Evolutionary conservation across 2,797 vertebrate species (phyloP), one percentile per base, ranked within the genome.

Genomic region (Gallirallus australis): DNA sequence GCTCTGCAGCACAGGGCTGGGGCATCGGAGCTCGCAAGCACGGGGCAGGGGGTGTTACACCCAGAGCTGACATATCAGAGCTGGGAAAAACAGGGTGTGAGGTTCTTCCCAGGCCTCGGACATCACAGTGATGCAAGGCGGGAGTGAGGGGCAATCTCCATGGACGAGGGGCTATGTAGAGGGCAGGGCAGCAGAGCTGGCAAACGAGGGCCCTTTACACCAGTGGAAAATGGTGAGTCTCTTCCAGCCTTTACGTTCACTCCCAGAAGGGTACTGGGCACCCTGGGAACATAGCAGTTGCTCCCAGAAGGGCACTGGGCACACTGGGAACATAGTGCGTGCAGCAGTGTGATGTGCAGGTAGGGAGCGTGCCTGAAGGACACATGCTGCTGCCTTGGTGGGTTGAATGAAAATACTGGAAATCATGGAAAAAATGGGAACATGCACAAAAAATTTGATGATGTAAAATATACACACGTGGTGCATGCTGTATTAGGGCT

Each of bases 331-430:
- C 1, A 2, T 40, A 48, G 56, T 1, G 5, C 4, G 35, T 4
- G 23, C 3, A 3, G 47, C 52, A 37, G 11, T 3, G 1, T 28
- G 53, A 59, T 0, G 3, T 3, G 2, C 11, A 2, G 6, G 35
- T 17, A 23, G 56, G 59, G 33, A 68, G 20, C 1, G 0, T 54
- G 15, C n/a, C 47, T 9, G 42, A 3, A 35, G 69, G 59, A 30
- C 0, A 1, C 37, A 9, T 2, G 0, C 63, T 11, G 14, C 25
- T 47, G 24, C 48, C 47, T 76, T 12, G 21, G 28, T 14, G 54
- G 19, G 18, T 40, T 4, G 4, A 57, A 85, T 20, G 47, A 54
- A 77, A 92, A 42, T 31, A 45, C 15, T 64, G 79, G 57, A 77
- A 87, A 61, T 68, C 2, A 14, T 0, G 3, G 37, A 17, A 71